phyloP scores from a whole-genome alignment of 2,888 invertebrate species.

The Silvanus unidentatus region DNA sequence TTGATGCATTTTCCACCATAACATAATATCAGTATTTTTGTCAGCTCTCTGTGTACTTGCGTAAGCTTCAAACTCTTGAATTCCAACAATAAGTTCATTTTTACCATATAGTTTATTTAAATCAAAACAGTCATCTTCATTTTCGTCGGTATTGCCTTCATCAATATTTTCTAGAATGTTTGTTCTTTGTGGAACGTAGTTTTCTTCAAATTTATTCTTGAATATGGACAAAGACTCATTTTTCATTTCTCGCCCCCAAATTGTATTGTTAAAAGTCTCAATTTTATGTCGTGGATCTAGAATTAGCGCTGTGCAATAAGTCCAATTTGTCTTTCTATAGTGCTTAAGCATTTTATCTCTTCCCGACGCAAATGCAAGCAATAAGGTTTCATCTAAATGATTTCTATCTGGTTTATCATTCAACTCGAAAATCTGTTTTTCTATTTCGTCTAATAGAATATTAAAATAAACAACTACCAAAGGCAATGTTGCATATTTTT shows the following conservation, averaged over 20 bases:
- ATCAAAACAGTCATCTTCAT: too few species aligned
- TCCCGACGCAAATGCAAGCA: constrained; percentile 20
- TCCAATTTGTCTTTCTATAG: constrained; percentile 25
- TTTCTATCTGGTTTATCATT: constrained; percentile 15
- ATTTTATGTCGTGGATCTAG: constrained; percentile 26
- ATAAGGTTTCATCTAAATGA: constrained; percentile 18
- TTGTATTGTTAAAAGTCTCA: constrained; percentile 22
- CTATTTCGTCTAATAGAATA: too few species aligned
- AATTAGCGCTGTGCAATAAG: constrained; percentile 23
- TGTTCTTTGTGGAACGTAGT: neutral
- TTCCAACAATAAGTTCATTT: constrained; percentile 1
- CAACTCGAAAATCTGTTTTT: too few species aligned
- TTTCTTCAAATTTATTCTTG: constrained; percentile 2
- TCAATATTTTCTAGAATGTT: too few species aligned
- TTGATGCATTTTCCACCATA: constrained; percentile 18
- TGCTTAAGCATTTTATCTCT: constrained; percentile 26
- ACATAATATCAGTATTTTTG: constrained; percentile 11
- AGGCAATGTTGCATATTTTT: too few species aligned
- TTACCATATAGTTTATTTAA: too few species aligned
- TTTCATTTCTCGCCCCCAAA: constrained; percentile 15
- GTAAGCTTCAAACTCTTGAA: constrained; percentile 12
- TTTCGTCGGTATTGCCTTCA: too few species aligned
- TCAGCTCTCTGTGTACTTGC: constrained; percentile 8
- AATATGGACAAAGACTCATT: constrained; percentile 3
- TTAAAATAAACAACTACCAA: too few species aligned